Base-by-base conservation (phyloP, 2,888 invertebrate species). In the Gortyna flavago region DNA sequence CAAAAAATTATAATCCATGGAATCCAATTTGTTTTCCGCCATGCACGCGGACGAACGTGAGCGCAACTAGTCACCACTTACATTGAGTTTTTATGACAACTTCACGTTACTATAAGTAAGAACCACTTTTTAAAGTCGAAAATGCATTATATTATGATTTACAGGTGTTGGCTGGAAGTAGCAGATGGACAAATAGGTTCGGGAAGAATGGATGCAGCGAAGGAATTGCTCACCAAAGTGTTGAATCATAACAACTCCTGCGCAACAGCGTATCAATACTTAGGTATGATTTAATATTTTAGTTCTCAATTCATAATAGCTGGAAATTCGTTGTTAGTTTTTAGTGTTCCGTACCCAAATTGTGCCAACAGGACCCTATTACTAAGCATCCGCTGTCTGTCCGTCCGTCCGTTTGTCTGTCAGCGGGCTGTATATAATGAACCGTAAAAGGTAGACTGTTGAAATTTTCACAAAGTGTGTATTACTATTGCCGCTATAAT, bases 111-210 rank as follows among this genome's bases (percentile, higher is more conserved):
- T 65, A 8, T n/a, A 35, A 25, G 16, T 8, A 38, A 38, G 9
- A 21, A 44, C 11, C 29, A 29, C 21, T 44, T 44, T n/a, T 3
- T 29, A 29, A 41, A 29, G 2, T 66, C 18, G 41, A 29, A 66
- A 66, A 29, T 54, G 11, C 18, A 66, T 66, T 65, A 41, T n/a
- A n/a, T 41, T 25, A 38, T 67, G 7, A 5, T n/a, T 64, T 88
- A 25, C 62, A 96, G 98, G 81, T 98, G 99, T 93, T 99, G 99
- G 99, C 93, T 99, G 13, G 97, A 99, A 67, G 96, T 99, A n/a
- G 98, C 99, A 0, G 99, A 99, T 85, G 98, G 98, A 86, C 99
- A 98, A 97, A 89, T 96, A 44, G 93, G 88, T 76, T 94, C 96
- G 0, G 98, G 98, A 29, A 98, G 99, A 93, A 97, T 97, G 91